phyloP scores from a whole-genome alignment of 2,113 vertebrate genomes.

The Desmodus rotundus region DNA sequence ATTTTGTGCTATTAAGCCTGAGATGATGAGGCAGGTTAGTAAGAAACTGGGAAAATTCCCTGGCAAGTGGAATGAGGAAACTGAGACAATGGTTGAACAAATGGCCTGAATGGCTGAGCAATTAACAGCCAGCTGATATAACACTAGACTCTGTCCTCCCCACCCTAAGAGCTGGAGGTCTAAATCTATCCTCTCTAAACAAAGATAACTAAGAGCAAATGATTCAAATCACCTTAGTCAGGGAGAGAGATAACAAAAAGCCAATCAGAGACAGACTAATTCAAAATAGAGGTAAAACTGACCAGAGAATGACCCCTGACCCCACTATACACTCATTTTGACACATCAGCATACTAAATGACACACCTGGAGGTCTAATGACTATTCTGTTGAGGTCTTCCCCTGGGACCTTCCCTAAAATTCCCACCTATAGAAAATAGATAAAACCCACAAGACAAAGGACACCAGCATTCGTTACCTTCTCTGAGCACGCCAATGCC shows the following conservation, averaged over 20 bases:
- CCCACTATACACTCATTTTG: not conserved
- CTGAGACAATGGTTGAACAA: not conserved
- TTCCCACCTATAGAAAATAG: not conserved
- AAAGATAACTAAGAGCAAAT: not conserved
- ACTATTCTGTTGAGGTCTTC: not conserved
- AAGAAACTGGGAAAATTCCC: not conserved
- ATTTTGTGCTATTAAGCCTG: constrained; percentile 1
- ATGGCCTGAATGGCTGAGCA: not conserved
- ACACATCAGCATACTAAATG: not conserved
- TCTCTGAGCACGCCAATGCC: not conserved
- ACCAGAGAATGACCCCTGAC: not conserved
- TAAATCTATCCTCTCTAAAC: not conserved
- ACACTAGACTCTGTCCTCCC: not conserved
- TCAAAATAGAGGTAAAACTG: not conserved
- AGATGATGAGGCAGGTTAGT: not conserved
- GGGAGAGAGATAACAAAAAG: not conserved
- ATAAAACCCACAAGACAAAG: not conserved
- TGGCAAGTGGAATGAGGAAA: not conserved
- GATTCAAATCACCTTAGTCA: not conserved
- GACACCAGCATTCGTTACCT: not conserved
- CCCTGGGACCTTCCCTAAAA: not conserved
- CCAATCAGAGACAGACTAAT: not conserved
- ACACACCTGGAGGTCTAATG: not conserved
- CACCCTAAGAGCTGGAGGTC: not conserved
- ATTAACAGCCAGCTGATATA: not conserved